Evolutionary conservation across 1,140 invertebrate genomes (phyloP).

Genomic region (Atta colombica): DNA sequence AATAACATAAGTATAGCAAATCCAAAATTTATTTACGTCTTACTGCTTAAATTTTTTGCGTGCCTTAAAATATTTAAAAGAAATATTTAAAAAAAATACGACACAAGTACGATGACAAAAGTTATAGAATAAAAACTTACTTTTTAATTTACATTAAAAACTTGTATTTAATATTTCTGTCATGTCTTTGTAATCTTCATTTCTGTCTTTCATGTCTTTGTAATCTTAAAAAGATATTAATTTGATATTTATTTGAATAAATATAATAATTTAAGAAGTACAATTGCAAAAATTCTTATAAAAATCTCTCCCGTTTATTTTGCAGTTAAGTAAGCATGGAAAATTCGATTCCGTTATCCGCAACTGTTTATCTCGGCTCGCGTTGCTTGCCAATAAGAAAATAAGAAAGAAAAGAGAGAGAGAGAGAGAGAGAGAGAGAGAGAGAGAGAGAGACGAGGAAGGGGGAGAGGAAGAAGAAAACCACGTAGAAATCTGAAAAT

Average conservation of each 20-base stretch:
- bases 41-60: no score
- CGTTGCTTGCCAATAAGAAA: neutral
- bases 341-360: conserved; percentile 32
- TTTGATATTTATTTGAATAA: conserved; percentile 3
- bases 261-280: neutral
- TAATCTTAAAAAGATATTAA: neutral
- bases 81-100: no score
- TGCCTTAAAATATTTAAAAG: no score
- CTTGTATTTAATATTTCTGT: neutral
- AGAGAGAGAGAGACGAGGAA: neutral
- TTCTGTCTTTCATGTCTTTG: neutral
- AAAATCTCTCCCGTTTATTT: conserved; percentile 28
- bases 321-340: conserved; percentile 29
- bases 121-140: neutral
- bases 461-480: neutral
- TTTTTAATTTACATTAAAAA: neutral
- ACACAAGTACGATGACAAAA: no score
- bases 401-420: neutral
- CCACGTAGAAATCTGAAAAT: neutral
- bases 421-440: neutral
- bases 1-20: no score
- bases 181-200: neutral
- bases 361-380: conserved; percentile 18
- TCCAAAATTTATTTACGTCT: no score
- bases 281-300: neutral